Conservation (phyloP, 2,797 vertebrate species). For the Acanthornis magna region DNA sequence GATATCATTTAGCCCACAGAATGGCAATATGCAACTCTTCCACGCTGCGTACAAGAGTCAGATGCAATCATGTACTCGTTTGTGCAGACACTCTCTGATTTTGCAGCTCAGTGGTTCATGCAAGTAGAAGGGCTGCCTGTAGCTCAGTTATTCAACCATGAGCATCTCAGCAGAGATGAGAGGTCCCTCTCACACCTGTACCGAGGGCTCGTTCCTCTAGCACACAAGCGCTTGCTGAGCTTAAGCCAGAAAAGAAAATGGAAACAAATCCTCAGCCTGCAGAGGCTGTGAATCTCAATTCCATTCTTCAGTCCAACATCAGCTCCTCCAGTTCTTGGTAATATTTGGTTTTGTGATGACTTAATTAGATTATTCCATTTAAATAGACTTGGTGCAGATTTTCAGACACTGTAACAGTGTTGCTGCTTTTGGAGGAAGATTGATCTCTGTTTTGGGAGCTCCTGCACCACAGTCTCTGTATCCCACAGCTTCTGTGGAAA, state of each 20-base stretch:
- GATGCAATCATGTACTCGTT: background rate
- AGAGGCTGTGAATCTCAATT: background rate
- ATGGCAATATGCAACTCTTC: background rate
- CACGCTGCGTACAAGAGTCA: fast-evolving
- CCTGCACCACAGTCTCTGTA: background rate
- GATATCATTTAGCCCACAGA: background rate
- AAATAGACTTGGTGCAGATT: background rate
- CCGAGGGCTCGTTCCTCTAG: background rate
- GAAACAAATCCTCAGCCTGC: background rate
- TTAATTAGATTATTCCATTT: background rate
- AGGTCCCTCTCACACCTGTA: background rate
- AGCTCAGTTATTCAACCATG: background rate
- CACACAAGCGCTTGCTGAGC: background rate
- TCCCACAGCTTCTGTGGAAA: background rate
- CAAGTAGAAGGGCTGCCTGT: background rate
- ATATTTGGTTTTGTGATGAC: background rate
- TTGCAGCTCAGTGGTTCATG: background rate
- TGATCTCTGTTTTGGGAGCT: background rate
- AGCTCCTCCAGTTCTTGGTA: background rate
- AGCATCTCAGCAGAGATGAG: background rate
- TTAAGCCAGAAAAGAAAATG: background rate
- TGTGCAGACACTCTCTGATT: background rate
- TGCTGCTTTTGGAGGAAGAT: background rate
- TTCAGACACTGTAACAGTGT: background rate
- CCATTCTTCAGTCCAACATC: background rate